Evolutionary conservation across 1,140 invertebrate species (phyloP), one percentile per base, ranked within the genome.

Genomic region (Pogonomyrmex barbatus): DNA sequence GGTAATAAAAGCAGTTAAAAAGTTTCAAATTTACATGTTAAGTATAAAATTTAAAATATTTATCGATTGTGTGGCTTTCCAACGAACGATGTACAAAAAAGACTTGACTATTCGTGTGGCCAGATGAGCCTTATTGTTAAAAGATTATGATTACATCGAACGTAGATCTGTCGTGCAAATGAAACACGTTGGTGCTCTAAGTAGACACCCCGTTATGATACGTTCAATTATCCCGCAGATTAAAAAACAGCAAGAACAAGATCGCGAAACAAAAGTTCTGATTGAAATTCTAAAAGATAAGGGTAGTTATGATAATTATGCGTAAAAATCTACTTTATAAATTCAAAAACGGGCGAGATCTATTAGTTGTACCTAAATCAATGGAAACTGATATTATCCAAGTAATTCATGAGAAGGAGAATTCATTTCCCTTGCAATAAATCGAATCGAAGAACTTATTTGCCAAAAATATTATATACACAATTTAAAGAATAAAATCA

Each of bases 161-260:
- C 78, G 68, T 10, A 36, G 52, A 33, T 0, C 63, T 0, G 63
- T 50, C 0, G 5, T 4, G 3, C 24, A 47, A 6, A 81, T 68
- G 76, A 60, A 24, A 47, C 76, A 78, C 6, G 78, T 81, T 0
- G 78, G 68, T 45, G 78, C 52, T 3, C 14, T 81, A 36, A 88
- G 84, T 8, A 62, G 84, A 3, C 24, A 73, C 9, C 42, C 71
- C 8, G 12, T 65, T 2, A 56, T 88, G 62, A 58, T 75, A 5
- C 2, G 4, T 2, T 0, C 30, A 45, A 4, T 79, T 1, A 30
- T 50, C 0, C 47, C 50, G 1, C 76, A 76, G 12, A 58, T 70
- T 14, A 68, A 17, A 62, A 56, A n/a, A 1, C 17, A 39, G 30
- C 75, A 73, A 67, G 33, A 52, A 33, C 8, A 75, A 0, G 81